phyloP scores from a whole-genome alignment of 2,888 invertebrate species.

The Theretra japonica region DNA sequence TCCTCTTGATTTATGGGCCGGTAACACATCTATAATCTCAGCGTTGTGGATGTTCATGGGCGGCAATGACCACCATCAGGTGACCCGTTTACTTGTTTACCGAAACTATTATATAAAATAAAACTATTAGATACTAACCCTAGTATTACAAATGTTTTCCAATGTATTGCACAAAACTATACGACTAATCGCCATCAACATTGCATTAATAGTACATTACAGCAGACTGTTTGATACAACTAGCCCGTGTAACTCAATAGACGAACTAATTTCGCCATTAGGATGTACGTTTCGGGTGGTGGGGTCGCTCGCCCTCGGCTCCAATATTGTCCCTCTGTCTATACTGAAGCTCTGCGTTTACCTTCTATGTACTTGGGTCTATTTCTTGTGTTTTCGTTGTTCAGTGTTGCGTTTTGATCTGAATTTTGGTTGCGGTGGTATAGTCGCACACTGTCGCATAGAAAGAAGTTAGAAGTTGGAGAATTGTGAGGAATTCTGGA shows the following conservation, averaged over 20 bases:
- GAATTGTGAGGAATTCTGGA: too few species aligned
- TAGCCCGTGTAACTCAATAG: not conserved
- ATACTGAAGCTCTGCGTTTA: conserved; percentile 19
- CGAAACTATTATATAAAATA: too few species aligned
- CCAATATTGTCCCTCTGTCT: conserved; percentile 32
- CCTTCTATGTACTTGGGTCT: not conserved
- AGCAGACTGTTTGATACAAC: not conserved
- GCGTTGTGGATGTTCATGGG: too few species aligned
- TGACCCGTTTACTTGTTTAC: too few species aligned
- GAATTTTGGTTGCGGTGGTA: not conserved
- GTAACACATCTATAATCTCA: too few species aligned
- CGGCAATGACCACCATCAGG: too few species aligned
- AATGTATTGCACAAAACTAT: too few species aligned
- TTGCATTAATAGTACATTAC: not conserved
- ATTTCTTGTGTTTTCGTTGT: not conserved
- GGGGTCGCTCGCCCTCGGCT: conserved; percentile 31
- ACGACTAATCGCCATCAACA: too few species aligned
- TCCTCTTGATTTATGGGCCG: too few species aligned
- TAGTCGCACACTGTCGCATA: not conserved
- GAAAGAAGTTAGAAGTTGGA: too few species aligned
- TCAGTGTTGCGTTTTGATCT: not conserved
- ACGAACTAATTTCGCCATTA: conserved; percentile 50
- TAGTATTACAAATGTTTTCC: too few species aligned
- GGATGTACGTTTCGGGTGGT: conserved; percentile 19
- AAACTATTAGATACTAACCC: too few species aligned